Base-by-base conservation (phyloP, 2,113 vertebrate species). In the Gobius niger region DNA sequence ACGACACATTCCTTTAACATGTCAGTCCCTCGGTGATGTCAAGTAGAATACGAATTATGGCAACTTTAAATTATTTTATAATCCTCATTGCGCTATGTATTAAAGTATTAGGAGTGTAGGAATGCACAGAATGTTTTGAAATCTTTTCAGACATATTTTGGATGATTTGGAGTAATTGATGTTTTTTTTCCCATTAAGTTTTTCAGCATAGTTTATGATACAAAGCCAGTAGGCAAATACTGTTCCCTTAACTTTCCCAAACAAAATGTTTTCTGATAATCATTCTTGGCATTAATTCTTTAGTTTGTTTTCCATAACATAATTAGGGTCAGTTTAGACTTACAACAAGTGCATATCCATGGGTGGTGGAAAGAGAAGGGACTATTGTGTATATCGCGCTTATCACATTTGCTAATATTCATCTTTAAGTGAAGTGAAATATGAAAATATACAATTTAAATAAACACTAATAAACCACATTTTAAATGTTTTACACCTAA, bases 1-100 rank as follows among this genome's bases (percentile, higher is more conserved):
- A 34, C 73, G 57, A 82, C 67, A 76, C 81, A 85, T 87, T 3
- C 83, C 73, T 85, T 79, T 76, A 88, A 84, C 77, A 75, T 70
- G 61, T 77, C 71, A 59, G 62, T 77, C 80, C 83, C 76, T 44
- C 67, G 80, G 74, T 82, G 63, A 74, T 57, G 44, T 53, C 69
- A 84, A 80, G 72, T 75, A 13, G 71, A 67, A 53, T 76, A 67
- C 77, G 75, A 50, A 70, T 77, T 82, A 81, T 63, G 73, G 67
- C 41, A 47, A 47, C 49, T 81, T 65, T 77, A 60, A 41, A 60
- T 60, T 42, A 8, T 4, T 42, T 44, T 60, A 60, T 60, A 60
- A 60, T 60, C 57, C 15, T 0, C 40, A 60, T 60, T 60, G 57
- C 57, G 42, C 57, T 60, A 9, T 44, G 57, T 60, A 60, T 16